Base-by-base conservation (phyloP, 1,140 invertebrate species). In the Drosophila rufa region DNA sequence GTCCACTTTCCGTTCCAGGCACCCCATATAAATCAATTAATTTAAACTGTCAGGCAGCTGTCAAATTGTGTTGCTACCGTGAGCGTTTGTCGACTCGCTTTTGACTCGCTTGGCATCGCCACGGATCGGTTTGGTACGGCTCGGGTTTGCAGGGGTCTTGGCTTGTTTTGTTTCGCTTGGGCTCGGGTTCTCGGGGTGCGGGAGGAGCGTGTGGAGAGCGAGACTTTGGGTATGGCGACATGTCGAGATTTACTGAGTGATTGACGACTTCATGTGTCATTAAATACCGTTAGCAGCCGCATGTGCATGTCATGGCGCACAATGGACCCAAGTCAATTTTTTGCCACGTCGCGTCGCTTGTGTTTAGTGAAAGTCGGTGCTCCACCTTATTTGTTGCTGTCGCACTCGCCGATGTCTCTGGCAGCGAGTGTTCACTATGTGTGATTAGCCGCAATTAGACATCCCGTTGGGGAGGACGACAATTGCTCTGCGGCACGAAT, bases 221-320 rank as follows among this genome's bases (percentile, higher is more conserved):
- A 68, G 64, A 69, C 80, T 60, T 55, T 73, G 64, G 70, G 53
- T 64, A 65, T 67, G 84, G 84, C 84, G 85, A 87, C 84, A 84
- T 78, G 85, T 90, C 67, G 85, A 91, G 85, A 90, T 90, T 90
- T 91, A 66, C 82, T 73, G 82, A 85, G 85, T 90, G 85, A 90
- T 90, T 90, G 85, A 90, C 85, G 85, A 90, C 86, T 90, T 90
- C 69, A 85, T 90, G 85, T 90, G 86, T 91, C 85, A 90, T 90
- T 90, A 91, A 91, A 85, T 82, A 85, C 86, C 86, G 85, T 91
- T 90, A 85, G 79, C 82, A 76, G 71, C 56, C 51, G 68, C 50
- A 45, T 73, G 46, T 66, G 61, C 40, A 45, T 30, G 27, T 5
- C 27, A 25, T 40, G 67, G 42, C 17, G 66, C 25, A 38, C 45